Base-by-base conservation (phyloP, 2,888 invertebrate species). In the Agrypnus murinus region DNA sequence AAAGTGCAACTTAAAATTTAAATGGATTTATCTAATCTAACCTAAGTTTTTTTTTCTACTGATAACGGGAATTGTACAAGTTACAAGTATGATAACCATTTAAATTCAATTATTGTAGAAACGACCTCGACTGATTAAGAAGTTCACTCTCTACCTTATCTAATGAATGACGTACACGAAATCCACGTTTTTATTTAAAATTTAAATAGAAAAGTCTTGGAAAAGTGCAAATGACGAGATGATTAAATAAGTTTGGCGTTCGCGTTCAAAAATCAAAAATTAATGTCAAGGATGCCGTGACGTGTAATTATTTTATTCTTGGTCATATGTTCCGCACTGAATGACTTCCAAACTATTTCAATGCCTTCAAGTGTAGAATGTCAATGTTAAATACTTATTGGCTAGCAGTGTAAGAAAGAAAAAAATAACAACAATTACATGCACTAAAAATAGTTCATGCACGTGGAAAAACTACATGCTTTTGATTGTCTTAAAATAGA, bases 381-480 rank as follows among this genome's bases (percentile, higher is more conserved):
- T 60, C 59, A 60, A 25, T 46, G 34, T 32, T 45, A 53, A 53
- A 32, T n/a, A n/a, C n/a, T n/a, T n/a, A n/a, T n/a, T n/a, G n/a
- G n/a, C n/a, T n/a, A n/a, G n/a, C n/a, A n/a, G n/a, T n/a, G n/a
- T n/a, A n/a, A 46, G 46, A 15, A 46, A 46, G 19, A 46, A 46
- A 46, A 15, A 10, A n/a, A n/a, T n/a, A n/a, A 1, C 25, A 5
- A 3, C 25, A 25, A 25, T 46, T 19, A 46, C 19, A 17, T 9
- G 19, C 19, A 14, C 43, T 46, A 46, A 46, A 17, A 46, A 46
- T 46, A 46, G 19, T 25, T 25, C 25, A n/a, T n/a, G 25, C 25
- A 25, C 25, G 25, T 25, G 25, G 25, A 25, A 25, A 25, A 2
- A 5, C 25, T 25, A 3, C 25, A 5, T 5, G 25, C 25, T 25